Evolutionary conservation across 2,113 vertebrate genomes (phyloP).

Genomic region (Elanus axillaris): DNA sequence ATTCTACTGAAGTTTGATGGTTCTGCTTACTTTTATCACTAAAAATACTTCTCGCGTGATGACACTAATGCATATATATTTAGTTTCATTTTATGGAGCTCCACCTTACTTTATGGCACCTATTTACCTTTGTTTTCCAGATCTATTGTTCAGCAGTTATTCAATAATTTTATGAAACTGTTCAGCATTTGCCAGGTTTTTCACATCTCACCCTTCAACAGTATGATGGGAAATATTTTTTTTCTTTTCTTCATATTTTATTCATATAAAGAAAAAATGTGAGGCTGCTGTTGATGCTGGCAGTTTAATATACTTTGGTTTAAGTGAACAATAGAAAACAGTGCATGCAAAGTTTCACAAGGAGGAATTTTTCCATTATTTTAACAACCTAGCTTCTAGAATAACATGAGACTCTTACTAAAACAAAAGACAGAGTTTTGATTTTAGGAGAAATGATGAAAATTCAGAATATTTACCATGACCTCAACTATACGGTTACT

Average conservation of each 20-base stretch:
- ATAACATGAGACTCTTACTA: background rate
- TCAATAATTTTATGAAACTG: background rate
- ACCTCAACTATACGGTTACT: background rate
- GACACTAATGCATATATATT: background rate
- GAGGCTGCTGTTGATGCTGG: background rate
- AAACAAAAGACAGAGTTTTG: background rate
- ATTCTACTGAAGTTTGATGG: background rate
- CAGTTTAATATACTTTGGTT: background rate
- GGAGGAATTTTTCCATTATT: background rate
- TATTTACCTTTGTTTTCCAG: conserved; percentile 12
- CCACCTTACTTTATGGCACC: background rate
- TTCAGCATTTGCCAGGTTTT: background rate
- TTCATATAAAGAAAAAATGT: background rate
- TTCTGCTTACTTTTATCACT: conserved; percentile 11
- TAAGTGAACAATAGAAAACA: background rate
- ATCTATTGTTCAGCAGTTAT: background rate
- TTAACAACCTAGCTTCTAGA: background rate
- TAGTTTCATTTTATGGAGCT: background rate
- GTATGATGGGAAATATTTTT: background rate
- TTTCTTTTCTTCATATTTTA: background rate
- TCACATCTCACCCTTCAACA: background rate
- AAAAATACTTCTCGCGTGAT: background rate
- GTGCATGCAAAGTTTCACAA: background rate
- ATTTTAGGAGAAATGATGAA: background rate
- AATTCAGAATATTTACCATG: background rate